These are phyloP conservation scores for Sebastes matsubarae DNA, from an alignment of 2,797 vertebrate genomes.

Conservation along the genomic window DNA sequence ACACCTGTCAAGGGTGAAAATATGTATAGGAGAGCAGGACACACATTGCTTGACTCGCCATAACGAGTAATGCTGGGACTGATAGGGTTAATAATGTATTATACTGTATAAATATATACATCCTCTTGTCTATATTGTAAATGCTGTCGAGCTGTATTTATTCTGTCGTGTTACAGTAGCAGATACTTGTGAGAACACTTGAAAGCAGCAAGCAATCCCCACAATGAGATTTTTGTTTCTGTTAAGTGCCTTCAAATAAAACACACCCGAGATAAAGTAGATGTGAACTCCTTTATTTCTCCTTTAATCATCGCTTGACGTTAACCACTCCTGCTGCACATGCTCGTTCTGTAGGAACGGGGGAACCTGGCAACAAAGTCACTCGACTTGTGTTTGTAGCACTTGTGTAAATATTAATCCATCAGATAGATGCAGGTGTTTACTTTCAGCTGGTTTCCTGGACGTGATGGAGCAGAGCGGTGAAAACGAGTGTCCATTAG, in stretches of 20 bases:
- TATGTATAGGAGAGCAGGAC: not conserved
- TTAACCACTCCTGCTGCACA: not conserved
- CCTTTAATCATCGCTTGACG: not conserved
- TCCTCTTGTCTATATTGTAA: not conserved
- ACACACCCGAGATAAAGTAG: not conserved
- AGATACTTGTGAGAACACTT: not conserved
- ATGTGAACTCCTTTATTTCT: not conserved
- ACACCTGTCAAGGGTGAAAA: not conserved
- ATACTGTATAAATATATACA: not conserved
- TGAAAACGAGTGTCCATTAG: not conserved
- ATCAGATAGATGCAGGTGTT: slow-evolving; percentile 7
- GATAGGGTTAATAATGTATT: not conserved
- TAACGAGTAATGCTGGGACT: not conserved
- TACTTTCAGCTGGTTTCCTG: slow-evolving; percentile 8
- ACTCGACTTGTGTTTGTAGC: not conserved
- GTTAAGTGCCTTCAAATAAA: not conserved
- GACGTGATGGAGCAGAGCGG: not conserved
- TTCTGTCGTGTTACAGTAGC: not conserved
- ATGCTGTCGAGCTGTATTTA: not conserved
- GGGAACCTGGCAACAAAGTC: not conserved
- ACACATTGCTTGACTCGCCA: not conserved
- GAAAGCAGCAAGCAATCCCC: not conserved
- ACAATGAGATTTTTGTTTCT: not conserved
- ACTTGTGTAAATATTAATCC: slow-evolving; percentile 31
- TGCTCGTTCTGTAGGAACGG: not conserved